Base-by-base conservation (phyloP, 2,888 invertebrate species). In the Sympetrum striolatum region DNA sequence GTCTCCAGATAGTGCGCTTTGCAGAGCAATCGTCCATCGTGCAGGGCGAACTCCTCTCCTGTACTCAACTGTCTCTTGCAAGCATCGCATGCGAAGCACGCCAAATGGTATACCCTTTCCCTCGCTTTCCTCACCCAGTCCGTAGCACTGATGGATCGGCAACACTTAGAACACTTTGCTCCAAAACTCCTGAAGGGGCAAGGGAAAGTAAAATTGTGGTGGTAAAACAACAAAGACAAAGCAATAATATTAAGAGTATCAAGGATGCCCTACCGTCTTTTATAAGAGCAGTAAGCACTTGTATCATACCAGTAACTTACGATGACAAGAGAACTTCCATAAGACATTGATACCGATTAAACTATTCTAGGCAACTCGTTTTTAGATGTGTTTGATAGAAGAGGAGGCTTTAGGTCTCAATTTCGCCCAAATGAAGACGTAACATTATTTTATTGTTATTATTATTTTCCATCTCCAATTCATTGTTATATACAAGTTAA, bases 41-140 rank as follows among this genome's bases (percentile, higher is more conserved):
- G 97, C 91, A 99, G 96, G 18, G 99, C 99, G 94, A 99, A 99
- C 95, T 99, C 99, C 94, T 99, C 99, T 8, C 99, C 99, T 0
- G 98, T 98, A 92, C 97, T 98, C 91, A 98, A 95, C 94, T 98
- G 98, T 58, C 98, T 96, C 92, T 98, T 98, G 94, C 98, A 98
- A 91, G 98, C 98, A 94, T 99, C 98, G 94, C 99, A 99, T 35
- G 99, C 98, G 95, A 99, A 99, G 95, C 99, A 99, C 86, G 99
- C 99, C 94, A 99, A 95, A 94, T 99, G 99, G 95, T 99, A 99
- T 58, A 99, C 98, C 94, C 98, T 97, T 93, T 98, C 97, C 90
- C 98, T 95, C 60, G 99, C 99, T 93, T 98, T 96, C 91, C 99
- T 96, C 93, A 99, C 99, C 99, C 99, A 99, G 95, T 99, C 99